Evolutionary conservation across 2,888 invertebrate species (phyloP), one percentile per base, ranked within the genome.

Genomic region (Erannis defoliaria): DNA sequence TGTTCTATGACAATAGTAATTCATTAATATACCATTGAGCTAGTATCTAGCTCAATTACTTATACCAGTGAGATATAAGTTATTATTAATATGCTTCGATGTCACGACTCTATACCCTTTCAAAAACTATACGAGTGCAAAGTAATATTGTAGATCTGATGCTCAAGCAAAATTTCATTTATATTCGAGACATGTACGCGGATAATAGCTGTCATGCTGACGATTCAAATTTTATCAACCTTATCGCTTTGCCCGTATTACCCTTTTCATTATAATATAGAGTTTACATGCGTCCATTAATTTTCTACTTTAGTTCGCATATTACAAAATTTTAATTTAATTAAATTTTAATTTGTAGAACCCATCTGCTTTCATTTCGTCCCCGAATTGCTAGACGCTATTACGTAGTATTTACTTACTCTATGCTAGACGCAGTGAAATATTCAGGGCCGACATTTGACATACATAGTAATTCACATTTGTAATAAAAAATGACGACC

Each of bases 181-280:
- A 40, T 38, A 51, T 51, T 51, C 51, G 18, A 26, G 16, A 40
- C 38, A 18, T 29, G 23, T 51, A 16, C 26, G 1, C 8, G n/a
- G 19, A 26, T 50, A 37, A 50, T 26, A 50, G 50, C 37, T 40
- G 12, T 40, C 29, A 40, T n/a, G 29, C 26, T 26, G 38, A 40
- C 51, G 40, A 51, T 51, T 51, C 38, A 40, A 26, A 51, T 51
- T 26, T 40, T 51, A 40, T 51, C 29, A 29, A 40, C 26, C 35
- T 40, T 29, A 18, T 51, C 29, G 9, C 16, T n/a, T 21, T 9
- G 14, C 6, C 16, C 16, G 26, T 26, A 26, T 45, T 16, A 26
- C 26, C 10, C 9, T 26, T 26, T 26, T 26, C 26, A 26, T 26
- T n/a, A 10, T 26, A 26, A 14, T n/a, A 10, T 26, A 10, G n/a